A percentile compares a stretch with the other conserved stretches of the same genome.
Evolutionary conservation across 2,888 invertebrate genomes (phyloP).

Genomic region (Gasteruption jaculator): DNA sequence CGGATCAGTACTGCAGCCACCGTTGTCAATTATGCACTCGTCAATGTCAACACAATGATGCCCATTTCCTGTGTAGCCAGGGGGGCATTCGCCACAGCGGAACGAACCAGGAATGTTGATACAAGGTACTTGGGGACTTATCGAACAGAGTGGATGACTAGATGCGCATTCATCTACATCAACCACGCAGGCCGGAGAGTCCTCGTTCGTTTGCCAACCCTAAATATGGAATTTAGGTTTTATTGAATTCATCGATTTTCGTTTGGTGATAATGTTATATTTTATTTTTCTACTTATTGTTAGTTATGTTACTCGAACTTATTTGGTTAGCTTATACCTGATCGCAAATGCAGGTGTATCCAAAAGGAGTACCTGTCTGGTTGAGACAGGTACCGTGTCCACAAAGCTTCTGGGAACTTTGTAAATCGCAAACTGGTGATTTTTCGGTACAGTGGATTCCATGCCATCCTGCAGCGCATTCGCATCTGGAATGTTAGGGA

Average conservation of each 20-base stretch:
- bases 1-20: constrained; percentile 83
- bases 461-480: constrained; percentile 72
- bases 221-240: constrained; percentile 30
- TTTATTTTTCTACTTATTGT: too few relatives aligned
- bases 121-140: constrained; percentile 77
- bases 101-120: constrained; percentile 88
- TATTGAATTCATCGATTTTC: too few relatives aligned
- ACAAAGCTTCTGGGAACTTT: constrained; percentile 72
- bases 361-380: constrained; percentile 54
- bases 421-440: constrained; percentile 68
- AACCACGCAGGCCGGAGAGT: constrained; percentile 68
- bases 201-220: constrained; percentile 79
- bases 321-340: constrained; percentile 55
- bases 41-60: constrained; percentile 81
- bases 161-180: constrained; percentile 87
- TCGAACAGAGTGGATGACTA: constrained; percentile 69
- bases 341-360: constrained; percentile 77
- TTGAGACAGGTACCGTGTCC: constrained; percentile 83
- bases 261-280: too few relatives aligned
- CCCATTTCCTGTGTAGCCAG: constrained; percentile 85
- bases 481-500: too few relatives aligned
- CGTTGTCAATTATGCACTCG: constrained; percentile 79
- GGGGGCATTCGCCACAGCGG: constrained; percentile 82
- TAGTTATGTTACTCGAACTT: too few relatives aligned
- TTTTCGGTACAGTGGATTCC: constrained; percentile 79